Base-by-base conservation (phyloP, 1,140 invertebrate genomes). In the Epicauta chinensis region DNA sequence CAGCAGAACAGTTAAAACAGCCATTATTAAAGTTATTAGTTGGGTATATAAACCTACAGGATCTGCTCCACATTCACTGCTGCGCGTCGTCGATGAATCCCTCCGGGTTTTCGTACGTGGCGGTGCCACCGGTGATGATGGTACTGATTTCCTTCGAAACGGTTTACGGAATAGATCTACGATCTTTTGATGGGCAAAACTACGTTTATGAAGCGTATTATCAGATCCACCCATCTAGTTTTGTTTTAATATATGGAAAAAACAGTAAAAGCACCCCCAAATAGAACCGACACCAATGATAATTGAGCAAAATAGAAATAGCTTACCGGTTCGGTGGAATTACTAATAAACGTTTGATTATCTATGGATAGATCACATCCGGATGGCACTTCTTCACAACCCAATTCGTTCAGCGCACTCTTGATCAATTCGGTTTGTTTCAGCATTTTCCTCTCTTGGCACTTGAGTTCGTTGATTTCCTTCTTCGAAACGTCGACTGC, bases 311-410 rank as follows among this genome's bases (percentile, higher is more conserved):
- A 16, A 47, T 10, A 15, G 29, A 40, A 11, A 30, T 43, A 15
- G 34, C 40, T 56, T 62, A 70, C 68, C 58, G 67, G 61, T 61
- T 70, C 65, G 38, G 46, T 56, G 31, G 65, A 52, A 53, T 61
- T 64, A 15, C 51, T 63, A 35, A 65, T 66, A 53, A 64, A 64
- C 35, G 56, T 56, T 54, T 71, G 71, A 58, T 72, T 74, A 63
- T 83, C 82, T 53, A 83, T 74, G 1, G 81, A 77, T 23, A 86
- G 67, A 58, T 91, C 89, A 66, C 88, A 87, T 38, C 86, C 89
- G n/a, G 82, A 82, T 16, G 90, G 89, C 36, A 88, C 79, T 71
- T 91, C 86, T 68, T 91, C 87, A 59, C 88, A 90, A 29, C 90
- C 90, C 3, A 92, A 75, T 66, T 89, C 84, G 51, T 86, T 86